Conservation (phyloP, 2,113 vertebrate species). For the Pristiophorus japonicus region DNA sequence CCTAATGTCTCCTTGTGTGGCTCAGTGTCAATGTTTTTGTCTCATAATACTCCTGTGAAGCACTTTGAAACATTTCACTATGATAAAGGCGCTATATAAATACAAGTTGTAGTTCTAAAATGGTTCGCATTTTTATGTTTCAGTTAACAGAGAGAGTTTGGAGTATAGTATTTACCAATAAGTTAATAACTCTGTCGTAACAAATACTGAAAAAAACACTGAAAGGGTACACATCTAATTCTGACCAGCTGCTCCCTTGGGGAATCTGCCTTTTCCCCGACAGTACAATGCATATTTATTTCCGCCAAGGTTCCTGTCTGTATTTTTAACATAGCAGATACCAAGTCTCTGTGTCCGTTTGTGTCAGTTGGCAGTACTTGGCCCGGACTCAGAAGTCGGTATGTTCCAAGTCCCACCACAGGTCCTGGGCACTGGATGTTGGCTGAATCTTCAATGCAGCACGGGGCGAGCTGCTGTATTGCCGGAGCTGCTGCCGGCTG, state of each 20-base stretch:
- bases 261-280: neutral
- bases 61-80: too few species aligned
- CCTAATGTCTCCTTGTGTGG: too few species aligned
- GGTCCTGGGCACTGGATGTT: neutral
- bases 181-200: neutral
- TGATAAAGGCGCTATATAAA: too few species aligned
- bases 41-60: too few species aligned
- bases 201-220: neutral
- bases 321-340: constrained; percentile 7
- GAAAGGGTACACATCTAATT: neutral
- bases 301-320: neutral
- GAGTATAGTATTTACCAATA: neutral
- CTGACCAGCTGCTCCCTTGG: neutral
- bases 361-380: neutral
- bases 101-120: too few species aligned
- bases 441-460: neutral
- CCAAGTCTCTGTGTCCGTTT: neutral
- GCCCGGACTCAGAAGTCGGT: neutral
- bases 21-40: too few species aligned
- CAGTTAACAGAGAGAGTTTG: neutral
- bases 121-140: neutral
- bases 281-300: neutral
- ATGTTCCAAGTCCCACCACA: neutral
- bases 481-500: neutral
- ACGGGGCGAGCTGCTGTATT: neutral